Percentiles rank a stretch among this genome's conserved stretches.
These are phyloP conservation scores for Podarcis muralis DNA, from an alignment of 2,113 vertebrate genomes.

Conservation along the genomic window DNA sequence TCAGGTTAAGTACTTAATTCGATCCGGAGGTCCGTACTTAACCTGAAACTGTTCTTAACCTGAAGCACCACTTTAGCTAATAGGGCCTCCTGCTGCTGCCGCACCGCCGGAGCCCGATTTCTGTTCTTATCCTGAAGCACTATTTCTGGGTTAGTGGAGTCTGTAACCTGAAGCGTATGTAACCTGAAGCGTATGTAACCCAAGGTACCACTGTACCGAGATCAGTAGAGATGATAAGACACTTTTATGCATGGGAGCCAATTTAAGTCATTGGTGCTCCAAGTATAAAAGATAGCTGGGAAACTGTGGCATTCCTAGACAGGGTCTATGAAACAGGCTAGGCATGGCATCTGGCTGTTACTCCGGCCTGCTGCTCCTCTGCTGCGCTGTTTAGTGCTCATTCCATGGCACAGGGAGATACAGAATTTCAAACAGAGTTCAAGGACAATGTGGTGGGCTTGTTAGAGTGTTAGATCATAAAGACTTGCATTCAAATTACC, in stretches of 20 bases:
- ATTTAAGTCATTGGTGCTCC: not conserved
- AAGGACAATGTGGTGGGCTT: not conserved
- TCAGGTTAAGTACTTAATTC: too few relatives aligned
- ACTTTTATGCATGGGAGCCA: not conserved
- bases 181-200: too few relatives aligned
- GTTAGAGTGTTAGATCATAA: not conserved
- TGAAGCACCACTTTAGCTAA: too few relatives aligned
- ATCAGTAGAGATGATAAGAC: not conserved
- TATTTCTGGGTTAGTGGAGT: too few relatives aligned
- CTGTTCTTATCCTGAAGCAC: too few relatives aligned
- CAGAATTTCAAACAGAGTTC: not conserved
- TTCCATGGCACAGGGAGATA: not conserved
- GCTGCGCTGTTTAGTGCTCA: not conserved
- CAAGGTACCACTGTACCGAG: too few relatives aligned
- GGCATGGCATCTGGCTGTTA: not conserved
- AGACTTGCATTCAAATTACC: not conserved
- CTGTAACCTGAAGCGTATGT: too few relatives aligned
- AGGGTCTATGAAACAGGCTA: not conserved
- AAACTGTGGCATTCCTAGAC: not conserved
- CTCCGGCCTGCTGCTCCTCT: not conserved
- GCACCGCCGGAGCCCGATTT: too few relatives aligned
- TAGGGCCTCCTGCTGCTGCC: too few relatives aligned
- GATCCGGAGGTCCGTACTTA: too few relatives aligned
- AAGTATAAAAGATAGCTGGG: not conserved
- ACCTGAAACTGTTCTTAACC: too few relatives aligned